phyloP scores from a whole-genome alignment of 2,888 invertebrate species.

The Mantis religiosa region DNA sequence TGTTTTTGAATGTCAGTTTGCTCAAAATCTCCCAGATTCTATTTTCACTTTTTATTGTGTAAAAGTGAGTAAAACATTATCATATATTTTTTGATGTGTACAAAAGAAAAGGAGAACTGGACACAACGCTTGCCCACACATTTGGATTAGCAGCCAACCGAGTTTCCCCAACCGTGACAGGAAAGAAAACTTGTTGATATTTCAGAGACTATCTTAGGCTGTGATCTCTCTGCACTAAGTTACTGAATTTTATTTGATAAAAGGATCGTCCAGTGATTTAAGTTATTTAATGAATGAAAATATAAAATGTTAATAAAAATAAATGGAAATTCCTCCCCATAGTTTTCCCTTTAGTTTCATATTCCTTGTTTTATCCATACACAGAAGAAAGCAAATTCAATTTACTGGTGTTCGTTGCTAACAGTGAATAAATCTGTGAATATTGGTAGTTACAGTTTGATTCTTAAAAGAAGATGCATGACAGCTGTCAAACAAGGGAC shows the following conservation, averaged over 20 bases:
- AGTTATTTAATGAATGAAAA: conserved; percentile 35
- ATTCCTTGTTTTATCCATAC: not conserved
- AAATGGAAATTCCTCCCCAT: conserved; percentile 30
- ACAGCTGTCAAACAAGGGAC: too few relatives aligned
- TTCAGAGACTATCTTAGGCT: conserved; percentile 36
- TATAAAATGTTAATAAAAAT: conserved; percentile 34
- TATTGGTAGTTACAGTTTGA: not conserved
- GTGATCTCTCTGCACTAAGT: conserved; percentile 35
- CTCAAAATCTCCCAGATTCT: conserved; percentile 35
- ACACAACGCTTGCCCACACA: conserved; percentile 24
- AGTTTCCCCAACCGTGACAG: conserved; percentile 20
- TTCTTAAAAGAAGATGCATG: too few relatives aligned
- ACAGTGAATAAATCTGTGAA: not conserved
- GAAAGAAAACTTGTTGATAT: conserved; percentile 34
- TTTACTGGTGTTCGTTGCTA: not conserved
- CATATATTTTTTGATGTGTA: conserved; percentile 36
- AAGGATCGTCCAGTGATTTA: conserved; percentile 36
- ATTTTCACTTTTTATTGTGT: conserved; percentile 35
- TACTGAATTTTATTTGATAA: conserved; percentile 34
- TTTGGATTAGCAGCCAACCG: conserved; percentile 30
- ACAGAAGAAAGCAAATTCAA: not conserved
- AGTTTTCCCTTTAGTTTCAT: conserved; percentile 1
- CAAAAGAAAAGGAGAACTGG: conserved; percentile 30
- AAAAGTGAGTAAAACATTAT: conserved; percentile 32
- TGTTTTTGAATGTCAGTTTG: conserved; percentile 34